These are phyloP conservation scores for Melitaea athalia DNA, from an alignment of 2,888 invertebrate species.

Conservation along the genomic window DNA sequence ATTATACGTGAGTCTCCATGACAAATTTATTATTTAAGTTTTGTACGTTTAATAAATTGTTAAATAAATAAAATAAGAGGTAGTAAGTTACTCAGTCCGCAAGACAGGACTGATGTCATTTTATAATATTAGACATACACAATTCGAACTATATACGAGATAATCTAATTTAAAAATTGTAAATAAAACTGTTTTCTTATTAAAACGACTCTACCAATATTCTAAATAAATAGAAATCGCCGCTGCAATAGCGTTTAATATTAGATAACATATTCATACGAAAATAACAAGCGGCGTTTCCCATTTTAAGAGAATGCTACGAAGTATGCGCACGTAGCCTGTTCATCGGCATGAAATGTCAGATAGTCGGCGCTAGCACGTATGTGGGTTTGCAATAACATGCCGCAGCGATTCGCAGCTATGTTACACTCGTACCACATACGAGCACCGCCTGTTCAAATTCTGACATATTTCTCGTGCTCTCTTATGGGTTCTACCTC, in stretches of 20 bases:
- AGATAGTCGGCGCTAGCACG: slow-evolving; percentile 70
- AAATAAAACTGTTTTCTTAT: neutral
- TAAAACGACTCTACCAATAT: neutral
- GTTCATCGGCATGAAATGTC: slow-evolving; percentile 81
- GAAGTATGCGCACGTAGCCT: slow-evolving; percentile 68
- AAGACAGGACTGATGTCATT: no score
- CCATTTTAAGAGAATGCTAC: slow-evolving; percentile 60
- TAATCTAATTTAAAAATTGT: neutral
- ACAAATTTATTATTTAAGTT: no score
- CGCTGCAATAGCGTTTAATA: slow-evolving; percentile 10
- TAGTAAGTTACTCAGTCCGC: no score
- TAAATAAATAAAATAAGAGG: no score
- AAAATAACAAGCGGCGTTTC: slow-evolving; percentile 50
- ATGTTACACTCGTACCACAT: slow-evolving; percentile 75
- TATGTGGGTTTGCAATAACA: slow-evolving; percentile 82
- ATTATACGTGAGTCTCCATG: no score
- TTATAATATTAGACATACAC: no score
- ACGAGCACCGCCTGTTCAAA: slow-evolving; percentile 72
- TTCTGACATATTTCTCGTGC: slow-evolving; percentile 76
- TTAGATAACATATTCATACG: slow-evolving; percentile 33
- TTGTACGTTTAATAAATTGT: no score
- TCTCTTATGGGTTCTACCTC: slow-evolving; percentile 50
- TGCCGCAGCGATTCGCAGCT: slow-evolving; percentile 78
- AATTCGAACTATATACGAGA: neutral
- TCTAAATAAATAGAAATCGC: neutral